A percentile compares a stretch with the other conserved stretches of the same genome.
Conservation (phyloP, 2,888 invertebrate species). For the Mythimna ferrago region DNA sequence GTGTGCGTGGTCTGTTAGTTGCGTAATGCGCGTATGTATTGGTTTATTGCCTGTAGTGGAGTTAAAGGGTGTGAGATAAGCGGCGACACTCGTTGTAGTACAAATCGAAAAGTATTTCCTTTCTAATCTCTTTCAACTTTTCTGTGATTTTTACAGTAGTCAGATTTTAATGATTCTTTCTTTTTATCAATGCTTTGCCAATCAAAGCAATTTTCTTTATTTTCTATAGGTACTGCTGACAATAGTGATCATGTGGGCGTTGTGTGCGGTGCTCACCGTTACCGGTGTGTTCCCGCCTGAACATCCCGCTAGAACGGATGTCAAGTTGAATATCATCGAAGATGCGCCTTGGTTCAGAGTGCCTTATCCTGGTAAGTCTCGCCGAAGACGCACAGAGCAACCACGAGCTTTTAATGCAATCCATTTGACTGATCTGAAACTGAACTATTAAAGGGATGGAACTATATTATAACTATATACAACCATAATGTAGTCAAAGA, state of each 20-base stretch:
- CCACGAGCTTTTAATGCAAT: too few species aligned
- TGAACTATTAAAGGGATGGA: too few species aligned
- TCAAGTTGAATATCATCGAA: slow-evolving; percentile 92
- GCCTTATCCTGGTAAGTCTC: slow-evolving; percentile 93
- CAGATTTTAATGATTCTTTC: background rate
- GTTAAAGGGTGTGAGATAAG: too few species aligned
- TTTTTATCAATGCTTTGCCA: background rate
- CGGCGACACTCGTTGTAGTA: too few species aligned
- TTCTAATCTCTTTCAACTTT: too few species aligned
- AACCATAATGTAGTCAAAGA: too few species aligned
- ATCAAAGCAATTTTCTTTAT: background rate
- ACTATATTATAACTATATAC: too few species aligned
- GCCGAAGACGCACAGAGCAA: background rate
- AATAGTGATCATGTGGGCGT: slow-evolving; percentile 94
- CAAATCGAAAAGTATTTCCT: too few species aligned
- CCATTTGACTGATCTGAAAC: too few species aligned
- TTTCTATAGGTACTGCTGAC: slow-evolving; percentile 92
- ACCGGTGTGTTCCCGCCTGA: slow-evolving; percentile 92
- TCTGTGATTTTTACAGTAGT: background rate
- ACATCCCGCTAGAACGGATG: slow-evolving; percentile 94
- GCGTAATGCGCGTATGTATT: too few species aligned
- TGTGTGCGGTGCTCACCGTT: slow-evolving; percentile 93
- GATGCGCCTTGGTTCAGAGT: slow-evolving; percentile 95
- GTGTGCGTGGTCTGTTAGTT: too few species aligned
- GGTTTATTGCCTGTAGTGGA: too few species aligned